phyloP scores from a whole-genome alignment of 2,888 invertebrate genomes.

The Leptarthrus brevirostris region DNA sequence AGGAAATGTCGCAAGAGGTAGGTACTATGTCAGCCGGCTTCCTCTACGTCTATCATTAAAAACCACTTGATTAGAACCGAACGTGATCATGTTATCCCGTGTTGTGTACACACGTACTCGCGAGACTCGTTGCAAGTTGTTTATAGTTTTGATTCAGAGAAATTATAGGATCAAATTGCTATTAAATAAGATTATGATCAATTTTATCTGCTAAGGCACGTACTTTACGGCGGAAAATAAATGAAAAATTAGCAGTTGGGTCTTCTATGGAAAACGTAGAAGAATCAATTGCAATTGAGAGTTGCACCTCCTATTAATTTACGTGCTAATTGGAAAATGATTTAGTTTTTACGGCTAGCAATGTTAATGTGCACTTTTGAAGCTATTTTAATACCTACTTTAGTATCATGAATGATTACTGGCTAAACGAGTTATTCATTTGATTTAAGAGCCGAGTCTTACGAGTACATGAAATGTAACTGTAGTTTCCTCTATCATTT shows the following conservation, averaged over 20 bases:
- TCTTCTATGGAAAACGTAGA: neutral
- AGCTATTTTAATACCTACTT: too few relatives aligned
- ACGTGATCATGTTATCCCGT: neutral
- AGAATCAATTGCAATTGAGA: neutral
- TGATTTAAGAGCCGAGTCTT: too few relatives aligned
- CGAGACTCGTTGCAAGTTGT: too few relatives aligned
- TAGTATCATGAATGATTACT: too few relatives aligned
- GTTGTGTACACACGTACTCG: too few relatives aligned
- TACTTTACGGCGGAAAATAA: neutral
- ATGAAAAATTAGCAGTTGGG: neutral
- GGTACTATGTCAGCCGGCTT: neutral
- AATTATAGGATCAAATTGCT: slow-evolving; percentile 3
- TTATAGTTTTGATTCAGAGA: neutral
- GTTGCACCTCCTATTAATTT: neutral
- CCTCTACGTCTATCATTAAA: neutral
- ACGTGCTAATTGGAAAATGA: slow-evolving; percentile 2
- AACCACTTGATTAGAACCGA: neutral
- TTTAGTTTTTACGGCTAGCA: neutral
- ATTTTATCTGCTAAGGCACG: neutral
- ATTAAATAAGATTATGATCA: neutral
- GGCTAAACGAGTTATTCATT: too few relatives aligned
- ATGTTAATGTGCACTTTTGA: too few relatives aligned
- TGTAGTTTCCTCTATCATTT: too few relatives aligned
- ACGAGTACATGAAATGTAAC: too few relatives aligned
- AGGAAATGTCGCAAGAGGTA: neutral